Conservation (phyloP, 2,888 invertebrate genomes). For the Eucera pruinosa region DNA sequence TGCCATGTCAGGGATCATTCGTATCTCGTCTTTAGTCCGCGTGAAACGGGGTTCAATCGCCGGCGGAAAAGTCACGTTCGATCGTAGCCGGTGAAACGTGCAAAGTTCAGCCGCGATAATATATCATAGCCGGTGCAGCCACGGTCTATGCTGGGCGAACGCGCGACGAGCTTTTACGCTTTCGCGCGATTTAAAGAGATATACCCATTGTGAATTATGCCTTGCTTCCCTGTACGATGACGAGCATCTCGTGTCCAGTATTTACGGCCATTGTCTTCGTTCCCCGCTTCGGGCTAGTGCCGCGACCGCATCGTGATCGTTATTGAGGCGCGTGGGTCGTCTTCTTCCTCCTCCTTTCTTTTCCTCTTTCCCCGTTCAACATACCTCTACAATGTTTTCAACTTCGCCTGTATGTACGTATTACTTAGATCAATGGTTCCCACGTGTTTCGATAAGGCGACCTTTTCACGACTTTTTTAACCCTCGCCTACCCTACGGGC, state of each 20-base stretch:
- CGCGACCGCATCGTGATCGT: conserved; percentile 74
- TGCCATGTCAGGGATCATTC: conserved; percentile 50
- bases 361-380: conserved; percentile 13
- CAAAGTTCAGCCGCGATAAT: conserved; percentile 70
- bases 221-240: conserved; percentile 77
- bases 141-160: conserved; percentile 28
- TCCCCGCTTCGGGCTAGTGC: conserved; percentile 71
- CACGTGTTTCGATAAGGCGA: conserved; percentile 54
- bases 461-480: conserved; percentile 38
- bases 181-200: conserved; percentile 80
- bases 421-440: conserved; percentile 58
- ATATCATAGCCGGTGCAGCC: conserved; percentile 57
- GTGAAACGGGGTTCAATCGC: conserved; percentile 43
- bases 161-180: conserved; percentile 77
- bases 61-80: conserved; percentile 73
- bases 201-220: conserved; percentile 80
- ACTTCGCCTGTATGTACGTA: conserved; percentile 49
- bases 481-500: conserved; percentile 14
- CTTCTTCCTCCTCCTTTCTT: conserved; percentile 54
- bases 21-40: background rate
- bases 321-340: conserved; percentile 77
- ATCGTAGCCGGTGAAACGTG: conserved; percentile 66
- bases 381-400: conserved; percentile 44
- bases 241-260: conserved; percentile 77
- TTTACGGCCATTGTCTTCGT: conserved; percentile 81